Percentiles rank a stretch among this genome's conserved stretches.
phyloP scores from a whole-genome alignment of 2,113 vertebrate genomes.

The Bagarius yarrelli region DNA sequence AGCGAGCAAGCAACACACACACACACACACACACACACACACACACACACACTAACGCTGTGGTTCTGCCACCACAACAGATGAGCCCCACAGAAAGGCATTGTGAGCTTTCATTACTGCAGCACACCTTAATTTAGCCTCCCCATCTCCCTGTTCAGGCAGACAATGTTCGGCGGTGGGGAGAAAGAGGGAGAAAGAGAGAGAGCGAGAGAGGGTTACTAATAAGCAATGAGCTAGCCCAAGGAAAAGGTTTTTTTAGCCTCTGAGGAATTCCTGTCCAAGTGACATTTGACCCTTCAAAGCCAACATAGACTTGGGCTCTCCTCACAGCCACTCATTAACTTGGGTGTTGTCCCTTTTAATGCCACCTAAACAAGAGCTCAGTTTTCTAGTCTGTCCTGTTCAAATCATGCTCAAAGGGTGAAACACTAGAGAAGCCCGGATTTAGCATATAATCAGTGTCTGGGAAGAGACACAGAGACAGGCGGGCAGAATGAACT shows the following conservation, averaged over 20 bases:
- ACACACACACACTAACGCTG: not conserved
- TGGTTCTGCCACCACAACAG: conserved; percentile 27
- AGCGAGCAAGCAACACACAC: not conserved
- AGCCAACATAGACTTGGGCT: conserved; percentile 22
- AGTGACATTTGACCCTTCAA: conserved; percentile 49
- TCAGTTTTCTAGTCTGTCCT: not conserved
- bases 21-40: conserved; percentile 37
- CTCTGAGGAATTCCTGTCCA: conserved; percentile 39
- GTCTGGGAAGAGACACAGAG: conserved; percentile 13
- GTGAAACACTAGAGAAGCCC: conserved; percentile 19
- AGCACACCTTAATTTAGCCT: conserved; percentile 40
- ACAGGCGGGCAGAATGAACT: not conserved
- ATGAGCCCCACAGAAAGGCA: conserved; percentile 32
- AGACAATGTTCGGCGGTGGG: conserved; percentile 7
- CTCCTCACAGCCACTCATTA: conserved; percentile 48
- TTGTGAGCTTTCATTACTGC: conserved; percentile 39
- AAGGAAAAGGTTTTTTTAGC: conserved; percentile 26
- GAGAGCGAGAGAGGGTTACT: conserved; percentile 20
- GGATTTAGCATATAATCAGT: conserved; percentile 32
- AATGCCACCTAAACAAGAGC: conserved; percentile 36
- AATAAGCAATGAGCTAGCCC: conserved; percentile 22
- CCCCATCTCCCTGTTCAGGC: conserved; percentile 14
- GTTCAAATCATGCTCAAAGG: conserved; percentile 41
- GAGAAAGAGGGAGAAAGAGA: not conserved
- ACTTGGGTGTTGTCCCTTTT: conserved; percentile 40